Conservation (phyloP, 2,888 invertebrate genomes). For the Andricus curvator region DNA sequence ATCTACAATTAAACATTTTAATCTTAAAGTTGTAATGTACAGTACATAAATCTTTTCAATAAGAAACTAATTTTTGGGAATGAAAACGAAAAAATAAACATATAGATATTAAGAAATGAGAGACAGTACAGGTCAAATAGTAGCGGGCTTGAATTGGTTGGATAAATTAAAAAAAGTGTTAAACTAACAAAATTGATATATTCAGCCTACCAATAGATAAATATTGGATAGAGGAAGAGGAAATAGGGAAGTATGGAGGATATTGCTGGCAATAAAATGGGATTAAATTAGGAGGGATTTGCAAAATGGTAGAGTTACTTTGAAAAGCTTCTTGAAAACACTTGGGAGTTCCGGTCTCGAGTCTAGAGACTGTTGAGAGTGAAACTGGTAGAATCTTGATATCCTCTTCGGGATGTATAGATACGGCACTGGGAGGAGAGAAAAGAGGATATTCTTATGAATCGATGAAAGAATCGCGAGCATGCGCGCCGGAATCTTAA, state of each 20-base stretch:
- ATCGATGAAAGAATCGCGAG: slow-evolving; percentile 75
- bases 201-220: too few relatives aligned
- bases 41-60: too few relatives aligned
- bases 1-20: too few relatives aligned
- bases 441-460: slow-evolving; percentile 73
- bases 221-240: too few relatives aligned
- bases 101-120: too few relatives aligned
- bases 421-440: slow-evolving; percentile 59
- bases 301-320: slow-evolving; percentile 9
- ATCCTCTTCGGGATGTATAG: slow-evolving; percentile 40
- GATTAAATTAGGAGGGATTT: slow-evolving; percentile 1
- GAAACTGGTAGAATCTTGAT: slow-evolving; percentile 2
- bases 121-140: too few relatives aligned
- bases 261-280: neutral
- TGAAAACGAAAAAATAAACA: too few relatives aligned
- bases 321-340: slow-evolving; percentile 8
- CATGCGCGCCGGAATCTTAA: slow-evolving; percentile 75
- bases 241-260: neutral
- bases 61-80: too few relatives aligned
- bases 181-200: too few relatives aligned
- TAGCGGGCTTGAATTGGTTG: too few relatives aligned
- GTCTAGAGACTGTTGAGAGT: slow-evolving; percentile 5
- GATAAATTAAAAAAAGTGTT: too few relatives aligned
- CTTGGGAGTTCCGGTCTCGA: slow-evolving; percentile 1
- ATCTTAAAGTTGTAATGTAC: too few relatives aligned